These are phyloP conservation scores for Onychostruthus taczanowskii DNA, from an alignment of 2,113 vertebrate species.

Conservation along the genomic window DNA sequence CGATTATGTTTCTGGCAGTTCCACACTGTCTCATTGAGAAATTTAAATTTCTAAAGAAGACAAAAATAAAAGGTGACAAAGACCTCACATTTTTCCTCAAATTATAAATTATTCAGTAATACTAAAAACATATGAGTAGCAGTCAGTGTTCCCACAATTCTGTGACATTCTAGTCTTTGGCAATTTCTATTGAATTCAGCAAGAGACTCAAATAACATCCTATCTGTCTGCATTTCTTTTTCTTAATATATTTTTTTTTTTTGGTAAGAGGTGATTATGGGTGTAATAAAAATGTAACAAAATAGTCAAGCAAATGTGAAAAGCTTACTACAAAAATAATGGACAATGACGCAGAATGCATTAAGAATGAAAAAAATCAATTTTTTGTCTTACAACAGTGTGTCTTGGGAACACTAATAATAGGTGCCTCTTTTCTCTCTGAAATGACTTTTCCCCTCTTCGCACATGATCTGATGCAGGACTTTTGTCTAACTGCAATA, in stretches of 20 bases:
- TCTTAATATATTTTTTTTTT: background rate
- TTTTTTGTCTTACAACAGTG: background rate
- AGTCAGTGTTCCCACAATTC: background rate
- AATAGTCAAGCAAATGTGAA: background rate
- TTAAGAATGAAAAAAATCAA: background rate
- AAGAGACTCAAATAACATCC: background rate
- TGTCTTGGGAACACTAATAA: background rate
- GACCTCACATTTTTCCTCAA: background rate
- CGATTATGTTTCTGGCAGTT: background rate
- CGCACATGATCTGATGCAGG: background rate
- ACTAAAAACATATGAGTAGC: background rate
- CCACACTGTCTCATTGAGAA: background rate
- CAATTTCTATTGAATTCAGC: background rate
- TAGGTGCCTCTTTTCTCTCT: background rate
- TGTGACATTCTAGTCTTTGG: background rate
- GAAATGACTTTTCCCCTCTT: background rate
- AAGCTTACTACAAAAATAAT: background rate
- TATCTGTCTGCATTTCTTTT: background rate
- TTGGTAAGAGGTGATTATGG: background rate
- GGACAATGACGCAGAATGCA: background rate
- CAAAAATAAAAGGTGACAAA: slow-evolving; percentile 14
- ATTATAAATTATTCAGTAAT: slow-evolving; percentile 8
- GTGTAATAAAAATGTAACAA: background rate
- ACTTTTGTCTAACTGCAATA: background rate
- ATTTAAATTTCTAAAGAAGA: background rate